Evolutionary conservation across 2,113 vertebrate species (phyloP).

Genomic region (Neotoma lepida): DNA sequence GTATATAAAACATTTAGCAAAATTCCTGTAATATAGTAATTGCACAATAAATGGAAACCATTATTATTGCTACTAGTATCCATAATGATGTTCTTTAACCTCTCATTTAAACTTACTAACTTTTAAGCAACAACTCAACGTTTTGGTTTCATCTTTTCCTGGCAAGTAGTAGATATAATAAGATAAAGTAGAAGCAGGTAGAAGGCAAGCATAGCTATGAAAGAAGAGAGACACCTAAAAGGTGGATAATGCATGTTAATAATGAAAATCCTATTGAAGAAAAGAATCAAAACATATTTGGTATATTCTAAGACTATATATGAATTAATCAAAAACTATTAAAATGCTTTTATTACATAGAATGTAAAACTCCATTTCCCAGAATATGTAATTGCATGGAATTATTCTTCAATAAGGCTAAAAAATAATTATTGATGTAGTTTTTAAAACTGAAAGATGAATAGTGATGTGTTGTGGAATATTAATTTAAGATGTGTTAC

Average conservation of each 20-base stretch:
- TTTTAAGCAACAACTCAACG: background rate
- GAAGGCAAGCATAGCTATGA: background rate
- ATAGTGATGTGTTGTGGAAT: background rate
- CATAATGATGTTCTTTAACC: background rate
- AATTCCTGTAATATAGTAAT: background rate
- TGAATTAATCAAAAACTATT: background rate
- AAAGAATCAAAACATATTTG: background rate
- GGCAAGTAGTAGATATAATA: background rate
- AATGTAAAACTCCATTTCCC: background rate
- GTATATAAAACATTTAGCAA: background rate
- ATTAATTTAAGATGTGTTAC: too few species aligned
- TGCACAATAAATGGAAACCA: background rate
- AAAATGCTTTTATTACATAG: background rate
- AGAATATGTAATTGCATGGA: background rate
- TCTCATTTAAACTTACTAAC: background rate
- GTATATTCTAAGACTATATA: background rate
- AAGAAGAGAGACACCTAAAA: background rate
- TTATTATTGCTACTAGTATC: background rate
- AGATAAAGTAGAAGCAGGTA: background rate
- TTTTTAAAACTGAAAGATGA: background rate
- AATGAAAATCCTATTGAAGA: background rate
- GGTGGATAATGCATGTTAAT: background rate
- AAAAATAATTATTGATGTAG: background rate
- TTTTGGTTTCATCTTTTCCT: background rate
- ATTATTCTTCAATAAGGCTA: background rate